Evolutionary conservation across 2,797 vertebrate genomes (phyloP).

Genomic region (Brotogeris chrysoptera): DNA sequence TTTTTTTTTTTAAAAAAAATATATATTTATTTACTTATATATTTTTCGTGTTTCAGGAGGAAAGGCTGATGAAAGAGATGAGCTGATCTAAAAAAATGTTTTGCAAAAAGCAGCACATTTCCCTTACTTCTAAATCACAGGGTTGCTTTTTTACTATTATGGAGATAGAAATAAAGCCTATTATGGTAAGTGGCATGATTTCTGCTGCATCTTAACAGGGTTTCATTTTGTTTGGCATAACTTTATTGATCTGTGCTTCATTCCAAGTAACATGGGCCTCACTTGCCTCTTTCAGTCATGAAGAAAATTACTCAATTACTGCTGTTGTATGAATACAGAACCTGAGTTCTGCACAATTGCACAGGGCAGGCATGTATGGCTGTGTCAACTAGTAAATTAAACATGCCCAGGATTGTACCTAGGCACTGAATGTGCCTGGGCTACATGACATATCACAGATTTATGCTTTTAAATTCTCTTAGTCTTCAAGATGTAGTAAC

Average conservation of each 20-base stretch:
- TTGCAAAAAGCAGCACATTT: not conserved
- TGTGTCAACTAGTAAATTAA: not conserved
- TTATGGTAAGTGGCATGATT: not conserved
- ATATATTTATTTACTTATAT: too few species aligned
- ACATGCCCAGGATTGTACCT: not conserved
- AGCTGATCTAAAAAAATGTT: not conserved
- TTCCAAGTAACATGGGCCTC: not conserved
- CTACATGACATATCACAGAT: not conserved
- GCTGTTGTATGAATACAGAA: not conserved
- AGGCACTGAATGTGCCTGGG: not conserved
- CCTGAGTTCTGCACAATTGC: not conserved
- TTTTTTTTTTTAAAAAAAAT: too few species aligned
- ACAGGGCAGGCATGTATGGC: not conserved
- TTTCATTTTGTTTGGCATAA: conserved; percentile 18
- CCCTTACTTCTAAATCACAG: not conserved
- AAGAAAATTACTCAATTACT: not conserved
- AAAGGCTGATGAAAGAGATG: not conserved
- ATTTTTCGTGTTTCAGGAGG: too few species aligned
- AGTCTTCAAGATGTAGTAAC: not conserved
- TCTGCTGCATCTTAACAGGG: not conserved
- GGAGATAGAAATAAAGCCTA: not conserved
- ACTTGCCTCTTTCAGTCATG: not conserved
- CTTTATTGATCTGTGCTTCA: not conserved
- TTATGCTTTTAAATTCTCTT: not conserved
- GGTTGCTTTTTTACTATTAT: not conserved